Evolutionary conservation across 2,888 invertebrate species (phyloP), one percentile per base, ranked within the genome.

Genomic region (Penaeus monodon): DNA sequence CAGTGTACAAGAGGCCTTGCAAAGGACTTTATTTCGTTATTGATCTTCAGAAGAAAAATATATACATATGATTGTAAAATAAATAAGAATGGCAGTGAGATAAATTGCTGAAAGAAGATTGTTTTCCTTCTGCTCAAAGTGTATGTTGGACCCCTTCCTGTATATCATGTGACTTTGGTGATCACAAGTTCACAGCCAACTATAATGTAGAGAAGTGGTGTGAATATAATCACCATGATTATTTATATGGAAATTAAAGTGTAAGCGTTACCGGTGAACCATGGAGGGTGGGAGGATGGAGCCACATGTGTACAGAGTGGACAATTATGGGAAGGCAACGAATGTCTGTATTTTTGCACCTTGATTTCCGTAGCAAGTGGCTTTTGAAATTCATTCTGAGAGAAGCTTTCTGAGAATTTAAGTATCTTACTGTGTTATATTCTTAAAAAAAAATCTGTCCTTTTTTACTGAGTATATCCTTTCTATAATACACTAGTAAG

Each of bases 121-220:
- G 73, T 87, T n/a, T n/a, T 87, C 86, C 83, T 82, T 87, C 86
- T 87, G 86, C 86, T 87, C 86, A 87, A 87, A 87, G 86, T 87
- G 81, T 81, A 86, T 73, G 83, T 82, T 82, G 44, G 74, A 65
- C 83, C 86, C 82, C 70, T 77, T 78, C 70, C 64, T 83, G 57
- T 87, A 44, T 44, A 77, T 79, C 70, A 70, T 64, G 80, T 33
- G 79, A 83, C 79, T 57, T 57, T 83, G 82, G 83, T 80, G 78
- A 82, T 80, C 65, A 65, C 77, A 73, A 68, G 22, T 78, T 79
- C 77, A 85, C 64, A 66, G 70, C 73, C 74, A 82, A 82, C 82
- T 82, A 38, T 82, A n/a, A 82, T 73, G 82, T 82, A 57, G n/a
- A 82, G 57, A 44, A 73, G n/a, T 66, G 70, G 70, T 38, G 66